Evolutionary conservation across 2,888 invertebrate genomes (phyloP).

Genomic region (Tolmerus cingulatus): DNA sequence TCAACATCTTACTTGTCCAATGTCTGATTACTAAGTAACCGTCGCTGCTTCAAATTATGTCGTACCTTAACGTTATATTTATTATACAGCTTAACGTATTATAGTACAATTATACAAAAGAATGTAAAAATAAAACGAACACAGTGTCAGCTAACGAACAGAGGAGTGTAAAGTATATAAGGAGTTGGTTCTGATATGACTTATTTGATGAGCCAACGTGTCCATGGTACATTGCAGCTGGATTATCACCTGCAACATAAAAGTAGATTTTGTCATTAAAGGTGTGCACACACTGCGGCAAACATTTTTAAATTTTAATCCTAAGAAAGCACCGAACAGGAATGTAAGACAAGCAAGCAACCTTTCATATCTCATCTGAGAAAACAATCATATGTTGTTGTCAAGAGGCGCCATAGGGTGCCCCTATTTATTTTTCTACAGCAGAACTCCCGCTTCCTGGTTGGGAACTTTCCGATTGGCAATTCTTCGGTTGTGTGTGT

Average conservation of each 20-base stretch:
- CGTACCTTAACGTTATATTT: constrained; percentile 8
- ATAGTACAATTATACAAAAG: constrained; percentile 46
- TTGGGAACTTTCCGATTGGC: not conserved
- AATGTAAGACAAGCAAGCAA: not conserved
- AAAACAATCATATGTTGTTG: not conserved
- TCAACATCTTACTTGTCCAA: constrained; percentile 4
- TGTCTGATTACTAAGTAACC: constrained; percentile 27
- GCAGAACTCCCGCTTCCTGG: not conserved
- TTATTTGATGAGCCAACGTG: constrained; percentile 63
- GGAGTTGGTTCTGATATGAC: constrained; percentile 61
- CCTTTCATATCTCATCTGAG: not conserved
- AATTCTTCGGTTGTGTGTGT: not conserved
- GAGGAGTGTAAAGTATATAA: constrained; percentile 41
- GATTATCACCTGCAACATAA: constrained; percentile 75
- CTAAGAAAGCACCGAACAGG: not conserved
- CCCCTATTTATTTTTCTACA: not conserved
- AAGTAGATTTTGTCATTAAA: not conserved
- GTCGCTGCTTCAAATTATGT: not conserved
- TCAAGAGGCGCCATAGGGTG: not conserved
- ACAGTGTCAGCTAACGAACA: constrained; percentile 43
- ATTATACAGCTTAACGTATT: constrained; percentile 6
- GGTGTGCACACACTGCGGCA: not conserved
- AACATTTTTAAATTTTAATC: not conserved
- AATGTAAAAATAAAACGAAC: constrained; percentile 31
- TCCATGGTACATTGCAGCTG: constrained; percentile 78